A percentile compares a stretch with the other conserved stretches of the same genome.
Evolutionary conservation across 2,888 invertebrate species (phyloP).

Genomic region (Perithous albicinctus): DNA sequence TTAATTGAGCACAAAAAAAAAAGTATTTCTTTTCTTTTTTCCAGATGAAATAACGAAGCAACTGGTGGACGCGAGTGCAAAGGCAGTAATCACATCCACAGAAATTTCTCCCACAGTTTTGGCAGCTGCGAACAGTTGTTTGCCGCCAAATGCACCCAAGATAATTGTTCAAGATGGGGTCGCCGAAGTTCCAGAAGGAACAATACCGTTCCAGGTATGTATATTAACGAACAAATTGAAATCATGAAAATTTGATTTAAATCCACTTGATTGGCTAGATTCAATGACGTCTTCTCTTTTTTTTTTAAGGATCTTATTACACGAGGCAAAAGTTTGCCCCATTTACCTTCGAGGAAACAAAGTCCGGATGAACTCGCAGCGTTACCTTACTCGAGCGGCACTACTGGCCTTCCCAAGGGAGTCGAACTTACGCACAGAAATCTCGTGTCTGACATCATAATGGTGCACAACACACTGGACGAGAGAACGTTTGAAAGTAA

Average conservation of each 20-base stretch:
- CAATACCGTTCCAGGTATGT: slow-evolving; percentile 87
- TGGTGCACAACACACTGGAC: slow-evolving; percentile 68
- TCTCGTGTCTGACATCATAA: slow-evolving; percentile 85
- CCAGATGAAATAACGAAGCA: slow-evolving; percentile 91
- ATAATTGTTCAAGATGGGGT: slow-evolving; percentile 82
- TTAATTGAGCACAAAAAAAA: not conserved
- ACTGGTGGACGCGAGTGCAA: slow-evolving; percentile 87
- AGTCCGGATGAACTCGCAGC: slow-evolving; percentile 80
- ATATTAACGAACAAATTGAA: slow-evolving; percentile 12
- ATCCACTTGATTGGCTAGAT: not conserved
- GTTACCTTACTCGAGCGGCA: slow-evolving; percentile 88
- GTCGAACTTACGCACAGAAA: slow-evolving; percentile 86
- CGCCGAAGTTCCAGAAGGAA: slow-evolving; percentile 85
- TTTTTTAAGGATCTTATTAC: slow-evolving; percentile 78
- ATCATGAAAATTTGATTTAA: not conserved
- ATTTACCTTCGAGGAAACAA: slow-evolving; percentile 61
- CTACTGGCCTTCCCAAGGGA: slow-evolving; percentile 87
- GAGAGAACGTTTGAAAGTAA: slow-evolving; percentile 45
- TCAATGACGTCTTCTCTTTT: not conserved
- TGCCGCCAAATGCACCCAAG: slow-evolving; percentile 68
- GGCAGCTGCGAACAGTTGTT: slow-evolving; percentile 80
- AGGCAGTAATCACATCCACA: slow-evolving; percentile 87
- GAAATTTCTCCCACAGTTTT: slow-evolving; percentile 86
- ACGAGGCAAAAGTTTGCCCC: slow-evolving; percentile 77
- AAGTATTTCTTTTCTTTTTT: slow-evolving; percentile 78